A percentile compares a stretch with the other conserved stretches of the same genome.
phyloP scores from a whole-genome alignment of 1,140 invertebrate genomes.

The Adoxophyes honmai region DNA sequence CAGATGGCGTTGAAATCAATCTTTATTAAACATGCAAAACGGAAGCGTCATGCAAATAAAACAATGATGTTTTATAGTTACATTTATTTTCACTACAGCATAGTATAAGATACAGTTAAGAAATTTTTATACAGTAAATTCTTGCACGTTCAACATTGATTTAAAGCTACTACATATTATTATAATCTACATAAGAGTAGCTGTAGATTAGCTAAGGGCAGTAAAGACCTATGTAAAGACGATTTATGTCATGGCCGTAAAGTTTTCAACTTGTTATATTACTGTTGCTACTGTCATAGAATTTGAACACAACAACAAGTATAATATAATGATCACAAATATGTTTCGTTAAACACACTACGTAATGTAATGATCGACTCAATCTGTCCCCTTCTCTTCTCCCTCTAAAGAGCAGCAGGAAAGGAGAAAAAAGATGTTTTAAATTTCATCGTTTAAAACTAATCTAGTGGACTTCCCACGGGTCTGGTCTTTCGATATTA shows the following conservation, averaged over 20 bases:
- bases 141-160: slow-evolving; percentile 39
- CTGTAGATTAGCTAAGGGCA: slow-evolving; percentile 60
- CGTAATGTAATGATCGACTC: slow-evolving; percentile 58
- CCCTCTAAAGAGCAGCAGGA: slow-evolving; percentile 70
- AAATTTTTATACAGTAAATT: slow-evolving; percentile 57
- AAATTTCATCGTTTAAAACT: slow-evolving; percentile 49
- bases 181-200: slow-evolving; percentile 40
- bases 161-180: slow-evolving; percentile 45
- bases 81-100: slow-evolving; percentile 53
- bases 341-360: slow-evolving; percentile 52
- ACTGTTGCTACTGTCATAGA: slow-evolving; percentile 42
- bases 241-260: slow-evolving; percentile 27
- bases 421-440: slow-evolving; percentile 71
- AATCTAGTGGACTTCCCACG: slow-evolving; percentile 56
- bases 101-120: slow-evolving; percentile 50
- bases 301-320: slow-evolving; percentile 56
- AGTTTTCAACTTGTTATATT: slow-evolving; percentile 22
- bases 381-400: slow-evolving; percentile 66
- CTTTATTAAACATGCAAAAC: slow-evolving; percentile 39
- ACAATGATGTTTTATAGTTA: slow-evolving; percentile 23
- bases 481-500: not conserved
- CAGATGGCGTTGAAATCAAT: slow-evolving; percentile 39
- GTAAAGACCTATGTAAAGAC: slow-evolving; percentile 31
- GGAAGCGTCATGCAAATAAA: slow-evolving; percentile 41
- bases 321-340: slow-evolving; percentile 30